Base-by-base conservation (phyloP, 2,888 invertebrate species). In the Panopea generosa region DNA sequence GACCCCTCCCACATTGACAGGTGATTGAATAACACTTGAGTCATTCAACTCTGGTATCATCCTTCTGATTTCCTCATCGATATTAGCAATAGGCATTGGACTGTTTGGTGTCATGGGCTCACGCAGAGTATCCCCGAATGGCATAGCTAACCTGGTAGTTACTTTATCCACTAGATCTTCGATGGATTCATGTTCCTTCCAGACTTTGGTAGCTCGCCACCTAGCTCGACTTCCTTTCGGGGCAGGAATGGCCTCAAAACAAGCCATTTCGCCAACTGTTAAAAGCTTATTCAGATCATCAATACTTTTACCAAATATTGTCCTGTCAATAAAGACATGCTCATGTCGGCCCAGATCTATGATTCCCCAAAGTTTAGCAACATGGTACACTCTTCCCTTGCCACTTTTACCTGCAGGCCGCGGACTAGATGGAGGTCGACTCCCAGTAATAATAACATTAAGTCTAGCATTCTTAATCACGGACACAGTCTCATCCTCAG, bases 291-390 rank as follows among this genome's bases (percentile, higher is more conserved):
- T 90, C 63, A 92, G 83, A 81, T 92, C 92, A 79, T 92, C 92
- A 67, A 92, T 86, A 26, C 86, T 85, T 65, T 90, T 89, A 2
- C 87, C 87, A 77, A 91, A 90, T 73, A 93, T 92, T 24, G 91
- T 91, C 65, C 91, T 86, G 74, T 93, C 93, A 70, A 93, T 93
- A 73, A 93, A 93, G 16, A 93, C 93, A 82, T 93, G 93, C 79
- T 93, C 93, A 84, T 93, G 93, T 70, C 90, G 89, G 2, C 92
- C 93, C n/a, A 93, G 85, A 80, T 93, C 93, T 43, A 93, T 90
- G 53, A 92, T 92, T 26, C 92, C 92, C 93, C 93, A 93, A 20
- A 93, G 82, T 82, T 93, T 92, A 29, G 93, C 92, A 49, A 93
- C 90, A 84, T 93, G 92, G 77, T 91, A 92, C 38, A 92, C 87